Conservation (phyloP, 2,797 vertebrate species). For the Crocidura indochinensis region DNA sequence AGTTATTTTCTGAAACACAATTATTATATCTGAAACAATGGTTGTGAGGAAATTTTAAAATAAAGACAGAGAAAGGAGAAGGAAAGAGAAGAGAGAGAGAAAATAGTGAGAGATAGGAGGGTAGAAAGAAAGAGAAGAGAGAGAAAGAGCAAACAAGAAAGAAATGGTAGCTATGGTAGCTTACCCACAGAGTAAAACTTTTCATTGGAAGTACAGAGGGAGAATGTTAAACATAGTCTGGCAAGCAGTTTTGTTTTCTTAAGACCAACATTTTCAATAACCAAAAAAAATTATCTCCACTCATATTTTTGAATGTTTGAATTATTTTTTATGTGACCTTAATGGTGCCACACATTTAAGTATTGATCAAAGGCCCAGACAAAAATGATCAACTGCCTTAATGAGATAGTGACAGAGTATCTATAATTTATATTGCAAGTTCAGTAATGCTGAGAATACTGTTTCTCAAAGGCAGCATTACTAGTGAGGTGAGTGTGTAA, state of each 20-base stretch:
- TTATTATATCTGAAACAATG: too few relatives aligned
- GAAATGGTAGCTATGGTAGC: not conserved
- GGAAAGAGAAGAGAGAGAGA: too few relatives aligned
- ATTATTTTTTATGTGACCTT: not conserved
- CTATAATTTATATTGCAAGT: not conserved
- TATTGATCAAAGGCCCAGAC: not conserved
- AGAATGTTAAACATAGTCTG: not conserved
- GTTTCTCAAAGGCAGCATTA: constrained; percentile 7
- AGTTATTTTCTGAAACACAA: too few relatives aligned
- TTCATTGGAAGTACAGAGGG: not conserved
- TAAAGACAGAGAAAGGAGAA: too few relatives aligned
- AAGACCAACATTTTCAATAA: not conserved
- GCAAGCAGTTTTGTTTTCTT: not conserved
- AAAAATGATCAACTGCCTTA: not conserved
- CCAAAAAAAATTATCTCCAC: not conserved
- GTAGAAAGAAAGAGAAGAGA: too few relatives aligned
- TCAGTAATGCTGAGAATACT: not conserved
- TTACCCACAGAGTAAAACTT: not conserved
- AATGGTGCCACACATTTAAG: not conserved
- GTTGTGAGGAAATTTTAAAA: too few relatives aligned
- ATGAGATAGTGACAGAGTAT: not conserved
- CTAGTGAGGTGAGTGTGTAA: not conserved
- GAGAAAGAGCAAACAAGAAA: too few relatives aligned
- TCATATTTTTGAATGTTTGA: not conserved
- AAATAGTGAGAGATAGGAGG: too few relatives aligned